Evolutionary conservation across 2,797 vertebrate species (phyloP), one percentile per base, ranked within the genome.

Genomic region (Cygnus olor): DNA sequence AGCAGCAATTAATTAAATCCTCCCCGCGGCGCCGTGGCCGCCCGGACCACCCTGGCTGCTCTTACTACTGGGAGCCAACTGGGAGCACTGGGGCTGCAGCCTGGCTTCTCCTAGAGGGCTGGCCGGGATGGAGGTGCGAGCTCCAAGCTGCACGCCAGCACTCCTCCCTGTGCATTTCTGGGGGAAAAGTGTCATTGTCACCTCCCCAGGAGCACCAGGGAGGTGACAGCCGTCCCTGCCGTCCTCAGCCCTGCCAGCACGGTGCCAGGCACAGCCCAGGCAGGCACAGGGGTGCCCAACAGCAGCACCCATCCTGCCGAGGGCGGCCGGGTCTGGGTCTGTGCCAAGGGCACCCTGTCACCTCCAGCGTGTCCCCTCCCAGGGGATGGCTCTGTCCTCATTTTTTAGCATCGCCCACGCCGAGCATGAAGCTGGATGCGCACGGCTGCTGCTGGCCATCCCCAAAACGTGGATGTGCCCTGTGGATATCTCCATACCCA

Each of bases 361-460:
- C 9, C 7, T 74, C 25, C 3, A 1, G 1, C 3, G 44, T 32
- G 51, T 21, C 19, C 42, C 45, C 40, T 47, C 16, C 20, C 3
- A 30, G 44, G 42, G 12, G 45, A 64, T 21, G 5, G 28, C 2
- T 56, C n/a, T 53, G 45, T 34, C 36, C 12, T 19, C 38, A 3
- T 56, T 77, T 83, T 83, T 77, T 45, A 21, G 2, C 36, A 7
- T 44, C 80, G 24, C 21, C 40, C 60, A 10, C 49, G 16, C 45
- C 0, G 0, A 6, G 28, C 0, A 2, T 0, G 15, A 1, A 6
- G 42, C 0, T 4, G 3, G 25, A 22, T 15, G 27, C 51, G 36
- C n/a, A 20, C 3, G 0, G 0, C 4, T 36, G 27, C 28, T 42
- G 61, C 8, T 30, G 61, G 11, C 34, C 54, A 14, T 4, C 14